Base-by-base conservation (phyloP, 2,888 invertebrate species). In the Hydropsyche betteni region DNA sequence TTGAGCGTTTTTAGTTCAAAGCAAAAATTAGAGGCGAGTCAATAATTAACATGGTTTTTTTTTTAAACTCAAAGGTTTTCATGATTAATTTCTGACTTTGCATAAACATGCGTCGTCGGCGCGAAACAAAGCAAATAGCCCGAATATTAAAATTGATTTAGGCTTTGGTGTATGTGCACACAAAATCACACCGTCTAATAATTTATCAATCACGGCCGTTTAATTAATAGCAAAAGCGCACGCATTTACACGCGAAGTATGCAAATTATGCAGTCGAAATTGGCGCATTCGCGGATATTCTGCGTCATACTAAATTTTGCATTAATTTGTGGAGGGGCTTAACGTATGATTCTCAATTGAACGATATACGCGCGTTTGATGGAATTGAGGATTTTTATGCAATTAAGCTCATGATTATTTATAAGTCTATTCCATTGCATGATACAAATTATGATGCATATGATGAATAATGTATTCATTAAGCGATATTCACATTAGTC, bases 191-290 rank as follows among this genome's bases (percentile, higher is more conserved):
- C 36, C 36, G 36, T 64, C 64, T 64, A 64, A 64, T 64, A 64
- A 64, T 64, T 64, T 64, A 64, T 64, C 64, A 64, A 64, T 64
- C 64, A 64, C 34, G 64, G 61, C n/a, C 36, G 64, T 64, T 77
- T 70, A 70, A 70, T 70, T 70, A 70, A 70, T 70, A 70, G 52
- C 70, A n/a, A 70, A 69, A 70, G 70, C 70, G 36, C 52, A 51
- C 24, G 69, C 53, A 53, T 70, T 44, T 70, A 70, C 70, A 72
- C 53, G 16, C 72, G 58, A 55, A 72, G 61, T 72, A 72, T 72
- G 72, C 72, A 72, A 72, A 72, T 72, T 53, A 72, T 55, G 55
- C 72, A 55, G 12, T 7, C 58, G 50, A 72, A 72, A 72, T 72
- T 72, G 55, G 55, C 72, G 72, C 72, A 72, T 72, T 55, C 55